Percentiles rank a stretch among this genome's conserved stretches.
These are phyloP conservation scores for Columba livia DNA, from an alignment of 2,113 vertebrate genomes.

Conservation along the genomic window DNA sequence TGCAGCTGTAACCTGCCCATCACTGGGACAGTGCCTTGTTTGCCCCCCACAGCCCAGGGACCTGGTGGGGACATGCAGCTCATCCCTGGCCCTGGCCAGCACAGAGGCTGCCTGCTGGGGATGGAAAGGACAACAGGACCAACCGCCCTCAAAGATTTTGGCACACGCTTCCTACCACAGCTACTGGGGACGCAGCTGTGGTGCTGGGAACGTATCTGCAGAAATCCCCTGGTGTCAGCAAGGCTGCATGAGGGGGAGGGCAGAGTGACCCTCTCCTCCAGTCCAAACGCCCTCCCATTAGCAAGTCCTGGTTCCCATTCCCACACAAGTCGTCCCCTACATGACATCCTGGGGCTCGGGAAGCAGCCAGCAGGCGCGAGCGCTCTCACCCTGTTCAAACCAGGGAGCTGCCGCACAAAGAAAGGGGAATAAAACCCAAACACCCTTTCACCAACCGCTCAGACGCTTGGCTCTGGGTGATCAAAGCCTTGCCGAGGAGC, in stretches of 20 bases:
- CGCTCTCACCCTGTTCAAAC: not conserved
- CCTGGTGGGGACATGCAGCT: not conserved
- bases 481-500: not conserved
- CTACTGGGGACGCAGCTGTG: not conserved
- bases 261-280: not conserved
- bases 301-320: not conserved
- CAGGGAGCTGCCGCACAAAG: not conserved
- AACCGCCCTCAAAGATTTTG: not conserved
- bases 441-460: not conserved
- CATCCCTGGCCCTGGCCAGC: not conserved
- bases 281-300: not conserved
- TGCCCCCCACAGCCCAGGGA: not conserved
- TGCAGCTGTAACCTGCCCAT: not conserved
- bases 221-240: not conserved
- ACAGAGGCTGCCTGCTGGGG: not conserved
- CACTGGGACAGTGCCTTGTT: accelerated
- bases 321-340: not conserved
- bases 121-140: not conserved
- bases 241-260: not conserved
- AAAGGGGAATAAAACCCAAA: not conserved
- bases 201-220: not conserved
- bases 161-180: accelerated
- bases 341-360: not conserved
- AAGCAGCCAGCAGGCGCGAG: not conserved
- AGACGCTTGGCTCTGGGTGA: not conserved